phyloP scores from a whole-genome alignment of 2,888 invertebrate species.

The Phyllotreta cruciferae region DNA sequence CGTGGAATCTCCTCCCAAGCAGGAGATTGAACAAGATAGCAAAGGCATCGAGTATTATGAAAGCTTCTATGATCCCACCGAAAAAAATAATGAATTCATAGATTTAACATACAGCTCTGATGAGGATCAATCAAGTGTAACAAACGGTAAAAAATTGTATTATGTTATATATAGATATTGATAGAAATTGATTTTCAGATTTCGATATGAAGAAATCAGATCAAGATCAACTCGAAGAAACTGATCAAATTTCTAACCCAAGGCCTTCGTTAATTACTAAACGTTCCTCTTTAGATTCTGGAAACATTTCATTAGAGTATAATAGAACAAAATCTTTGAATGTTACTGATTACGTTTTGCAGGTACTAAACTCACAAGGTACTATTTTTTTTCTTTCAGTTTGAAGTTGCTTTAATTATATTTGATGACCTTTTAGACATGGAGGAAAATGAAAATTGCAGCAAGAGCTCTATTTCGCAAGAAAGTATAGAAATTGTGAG shows the following conservation, averaged over 20 bases:
- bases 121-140: slow-evolving; percentile 15
- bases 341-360: slow-evolving; percentile 47
- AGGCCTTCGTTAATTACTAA: slow-evolving; percentile 1
- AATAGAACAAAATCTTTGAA: slow-evolving; percentile 41
- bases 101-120: slow-evolving; percentile 33
- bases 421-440: background rate
- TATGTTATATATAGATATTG: background rate
- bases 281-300: slow-evolving; percentile 17
- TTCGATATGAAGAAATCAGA: background rate
- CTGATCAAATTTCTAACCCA: background rate
- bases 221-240: slow-evolving; percentile 3
- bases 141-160: slow-evolving; percentile 3
- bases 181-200: background rate
- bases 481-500: slow-evolving; percentile 57
- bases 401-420: background rate
- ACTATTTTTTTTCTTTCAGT: slow-evolving; percentile 7
- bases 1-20: background rate
- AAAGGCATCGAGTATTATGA: slow-evolving; percentile 38
- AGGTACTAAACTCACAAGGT: slow-evolving; percentile 38
- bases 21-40: background rate
- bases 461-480: slow-evolving; percentile 40
- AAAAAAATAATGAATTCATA: slow-evolving; percentile 28
- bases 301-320: slow-evolving; percentile 21
- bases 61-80: slow-evolving; percentile 26
- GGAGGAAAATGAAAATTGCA: slow-evolving; percentile 17